Conservation (phyloP, 2,113 vertebrate genomes). For the Brachionichthys hirsutus region DNA sequence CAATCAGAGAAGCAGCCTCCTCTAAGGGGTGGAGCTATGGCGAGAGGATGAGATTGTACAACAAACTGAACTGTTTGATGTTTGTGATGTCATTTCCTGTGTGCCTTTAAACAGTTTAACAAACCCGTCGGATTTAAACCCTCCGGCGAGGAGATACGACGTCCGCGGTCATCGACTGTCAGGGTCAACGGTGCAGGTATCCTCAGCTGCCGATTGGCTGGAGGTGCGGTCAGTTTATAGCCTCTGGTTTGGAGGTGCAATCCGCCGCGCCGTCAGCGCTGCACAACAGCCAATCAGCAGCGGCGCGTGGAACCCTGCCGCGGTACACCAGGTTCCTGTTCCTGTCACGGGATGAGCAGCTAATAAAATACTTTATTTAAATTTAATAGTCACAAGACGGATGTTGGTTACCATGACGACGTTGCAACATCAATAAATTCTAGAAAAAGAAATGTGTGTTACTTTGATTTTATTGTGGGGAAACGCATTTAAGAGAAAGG, state of each 20-base stretch:
- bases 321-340: too few relatives aligned
- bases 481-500: background rate
- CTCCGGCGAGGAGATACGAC: background rate
- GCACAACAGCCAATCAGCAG: too few relatives aligned
- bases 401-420: constrained; percentile 24
- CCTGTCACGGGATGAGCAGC: too few relatives aligned
- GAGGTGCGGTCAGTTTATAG: background rate
- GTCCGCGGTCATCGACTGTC: background rate
- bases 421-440: constrained; percentile 27
- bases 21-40: background rate
- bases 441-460: background rate
- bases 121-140: background rate
- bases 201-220: constrained; percentile 2
- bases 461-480: background rate
- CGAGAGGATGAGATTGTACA: background rate
- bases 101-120: constrained; percentile 27
- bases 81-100: constrained; percentile 43
- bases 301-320: too few relatives aligned
- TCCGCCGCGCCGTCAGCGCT: too few relatives aligned
- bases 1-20: background rate
- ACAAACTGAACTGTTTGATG: constrained; percentile 1
- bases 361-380: background rate
- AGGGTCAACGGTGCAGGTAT: background rate
- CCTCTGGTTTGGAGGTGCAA: too few relatives aligned
- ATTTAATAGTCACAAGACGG: background rate